Percentiles rank a stretch among this genome's conserved stretches.
Evolutionary conservation across 2,888 invertebrate species (phyloP).

Genomic region (Brenthis hecate): DNA sequence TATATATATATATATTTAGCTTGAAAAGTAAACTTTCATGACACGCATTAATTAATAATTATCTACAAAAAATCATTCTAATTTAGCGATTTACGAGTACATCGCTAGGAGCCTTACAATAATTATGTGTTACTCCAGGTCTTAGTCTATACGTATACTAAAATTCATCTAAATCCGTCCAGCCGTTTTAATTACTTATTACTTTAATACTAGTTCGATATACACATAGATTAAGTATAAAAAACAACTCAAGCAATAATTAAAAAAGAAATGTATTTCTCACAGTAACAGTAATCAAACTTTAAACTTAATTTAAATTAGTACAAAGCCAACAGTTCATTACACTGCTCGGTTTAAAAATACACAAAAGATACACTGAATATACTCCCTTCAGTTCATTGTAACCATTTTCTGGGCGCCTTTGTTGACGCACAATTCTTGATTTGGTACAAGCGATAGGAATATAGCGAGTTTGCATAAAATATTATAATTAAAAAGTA

Average conservation of each 20-base stretch:
- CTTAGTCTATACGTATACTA: too few relatives aligned
- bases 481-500: slow-evolving; percentile 18
- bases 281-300: slow-evolving; percentile 3
- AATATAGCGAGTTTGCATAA: slow-evolving; percentile 18
- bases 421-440: slow-evolving; percentile 36
- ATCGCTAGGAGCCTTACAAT: too few relatives aligned
- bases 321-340: slow-evolving; percentile 36
- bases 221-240: background rate
- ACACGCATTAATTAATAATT: too few relatives aligned
- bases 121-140: too few relatives aligned
- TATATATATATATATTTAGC: too few relatives aligned
- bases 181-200: too few relatives aligned
- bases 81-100: too few relatives aligned
- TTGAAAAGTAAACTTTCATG: too few relatives aligned
- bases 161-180: too few relatives aligned
- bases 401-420: slow-evolving; percentile 39
- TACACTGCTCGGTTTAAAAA: slow-evolving; percentile 36
- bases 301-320: slow-evolving; percentile 27
- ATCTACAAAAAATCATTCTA: too few relatives aligned
- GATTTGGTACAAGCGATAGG: slow-evolving; percentile 27
- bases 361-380: slow-evolving; percentile 38
- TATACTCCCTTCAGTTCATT: slow-evolving; percentile 38
- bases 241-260: background rate
- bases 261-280: background rate
- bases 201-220: too few relatives aligned